phyloP scores from a whole-genome alignment of 2,888 invertebrate species.

The Tortrix viridana region DNA sequence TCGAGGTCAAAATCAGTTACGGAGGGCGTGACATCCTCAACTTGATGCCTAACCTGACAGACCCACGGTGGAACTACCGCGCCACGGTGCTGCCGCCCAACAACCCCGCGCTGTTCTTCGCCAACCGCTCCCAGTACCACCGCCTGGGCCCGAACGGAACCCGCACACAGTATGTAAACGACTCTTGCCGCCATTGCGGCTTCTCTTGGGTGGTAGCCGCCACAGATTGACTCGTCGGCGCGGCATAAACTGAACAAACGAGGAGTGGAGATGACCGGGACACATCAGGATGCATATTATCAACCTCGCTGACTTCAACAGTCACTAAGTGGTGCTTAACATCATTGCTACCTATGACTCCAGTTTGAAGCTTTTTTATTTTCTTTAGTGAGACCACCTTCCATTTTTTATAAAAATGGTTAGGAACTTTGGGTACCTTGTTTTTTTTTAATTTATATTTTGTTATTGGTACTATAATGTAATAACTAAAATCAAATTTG shows the following conservation, averaged over 20 bases:
- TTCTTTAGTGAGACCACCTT: conserved; percentile 48
- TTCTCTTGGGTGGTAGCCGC: conserved; percentile 80
- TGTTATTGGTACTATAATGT: conserved; percentile 43
- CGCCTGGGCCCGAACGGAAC: conserved; percentile 83
- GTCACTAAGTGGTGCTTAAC: conserved; percentile 62
- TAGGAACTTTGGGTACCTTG: conserved; percentile 45
- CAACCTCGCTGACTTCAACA: conserved; percentile 53
- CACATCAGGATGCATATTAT: conserved; percentile 71
- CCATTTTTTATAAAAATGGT: conserved; percentile 44
- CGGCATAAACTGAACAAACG: conserved; percentile 68
- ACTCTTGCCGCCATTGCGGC: conserved; percentile 79
- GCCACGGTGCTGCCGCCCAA: conserved; percentile 82
- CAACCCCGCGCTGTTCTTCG: conserved; percentile 84
- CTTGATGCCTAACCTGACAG: conserved; percentile 81
- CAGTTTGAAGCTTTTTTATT: conserved; percentile 52
- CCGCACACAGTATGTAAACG: conserved; percentile 84
- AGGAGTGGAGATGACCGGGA: conserved; percentile 70
- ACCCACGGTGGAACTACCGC: conserved; percentile 82
- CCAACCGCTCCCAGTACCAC: conserved; percentile 86
- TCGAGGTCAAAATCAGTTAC: conserved; percentile 73
- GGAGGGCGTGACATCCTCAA: conserved; percentile 85
- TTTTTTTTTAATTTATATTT: conserved; percentile 40
- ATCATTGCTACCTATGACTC: conserved; percentile 57
- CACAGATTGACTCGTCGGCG: conserved; percentile 70
- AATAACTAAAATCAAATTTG: conserved; percentile 38